Evolutionary conservation across 2,113 vertebrate genomes (phyloP), one percentile per base, ranked within the genome.

Genomic region (Colaptes auratus): DNA sequence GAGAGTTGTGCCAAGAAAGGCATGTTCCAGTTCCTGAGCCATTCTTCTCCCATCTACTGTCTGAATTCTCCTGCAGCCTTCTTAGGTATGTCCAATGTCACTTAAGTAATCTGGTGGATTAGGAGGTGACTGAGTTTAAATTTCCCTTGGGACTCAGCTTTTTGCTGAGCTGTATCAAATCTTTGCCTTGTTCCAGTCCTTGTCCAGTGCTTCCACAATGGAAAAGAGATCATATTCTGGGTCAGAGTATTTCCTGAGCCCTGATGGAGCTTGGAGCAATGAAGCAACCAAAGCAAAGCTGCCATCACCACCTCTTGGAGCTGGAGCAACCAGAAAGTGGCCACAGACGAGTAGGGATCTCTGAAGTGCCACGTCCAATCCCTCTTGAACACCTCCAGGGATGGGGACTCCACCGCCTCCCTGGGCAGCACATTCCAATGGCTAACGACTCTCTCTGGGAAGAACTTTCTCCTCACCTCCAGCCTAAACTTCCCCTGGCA

Each of bases 1-100:
- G 66, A 50, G 33, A 56, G 25, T 39, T 33, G 44, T 92, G 89
- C 91, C 89, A 88, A 77, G 81, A 80, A 70, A 70, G 79, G 83
- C 27, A 52, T 48, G 28, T 81, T 78, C 0, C 17, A 90, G 75
- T 42, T 0, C 0, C 30, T 0, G 42, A 90, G 63, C 69, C 50
- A 44, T 91, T 95, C 84, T 88, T 89, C 85, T 88, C 72, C 42
- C 64, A 8, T 35, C 73, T 0, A 0, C 58, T 10, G 24, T 31
- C 85, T 1, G 0, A 81, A 61, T 86, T 77, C 61, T 81, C 65
- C 82, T 28, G 36, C 52, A 39, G n/a, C 11, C 78, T 70, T 52
- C 56, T 53, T 10, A 20, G 33, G 59, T 67, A 58, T 85, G 0
- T 27, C 71, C 28, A 36, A 74, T 67, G 50, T 84, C 15, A 35